These are phyloP conservation scores for Ailuropoda melanoleuca DNA, from an alignment of 2,113 vertebrate genomes.

Conservation along the genomic window DNA sequence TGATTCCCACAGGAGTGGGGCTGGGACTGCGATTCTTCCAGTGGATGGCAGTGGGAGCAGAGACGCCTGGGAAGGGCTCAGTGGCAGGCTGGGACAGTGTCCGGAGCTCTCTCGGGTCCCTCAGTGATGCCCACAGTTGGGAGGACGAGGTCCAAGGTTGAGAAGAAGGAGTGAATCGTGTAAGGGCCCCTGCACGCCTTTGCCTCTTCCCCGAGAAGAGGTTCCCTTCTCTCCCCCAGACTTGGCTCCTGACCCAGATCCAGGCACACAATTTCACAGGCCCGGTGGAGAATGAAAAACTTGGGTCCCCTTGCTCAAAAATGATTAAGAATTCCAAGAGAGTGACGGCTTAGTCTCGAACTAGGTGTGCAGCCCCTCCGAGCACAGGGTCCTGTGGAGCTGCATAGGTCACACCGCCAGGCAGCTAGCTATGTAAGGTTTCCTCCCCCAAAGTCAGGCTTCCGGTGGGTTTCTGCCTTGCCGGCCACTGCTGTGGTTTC, in stretches of 20 bases:
- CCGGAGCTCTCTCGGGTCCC: slow-evolving; percentile 80
- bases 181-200: neutral
- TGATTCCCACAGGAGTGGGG: accelerated
- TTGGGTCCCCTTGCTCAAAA: neutral
- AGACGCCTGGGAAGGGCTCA: neutral
- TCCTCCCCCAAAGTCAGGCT: neutral
- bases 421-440: neutral
- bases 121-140: slow-evolving; percentile 83
- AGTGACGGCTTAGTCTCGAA: neutral
- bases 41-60: neutral
- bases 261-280: neutral
- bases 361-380: neutral
- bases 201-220: neutral
- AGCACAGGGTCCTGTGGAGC: neutral
- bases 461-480: neutral
- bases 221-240: neutral
- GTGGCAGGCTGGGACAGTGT: slow-evolving; percentile 64
- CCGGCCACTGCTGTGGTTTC: neutral
- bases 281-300: neutral
- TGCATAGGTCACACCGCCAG: no score
- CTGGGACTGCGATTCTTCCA: neutral
- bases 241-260: neutral
- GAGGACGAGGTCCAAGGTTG: neutral
- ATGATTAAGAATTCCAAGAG: neutral
- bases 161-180: neutral